Conservation (phyloP, 2,797 vertebrate species). For the Echiichthys vipera region DNA sequence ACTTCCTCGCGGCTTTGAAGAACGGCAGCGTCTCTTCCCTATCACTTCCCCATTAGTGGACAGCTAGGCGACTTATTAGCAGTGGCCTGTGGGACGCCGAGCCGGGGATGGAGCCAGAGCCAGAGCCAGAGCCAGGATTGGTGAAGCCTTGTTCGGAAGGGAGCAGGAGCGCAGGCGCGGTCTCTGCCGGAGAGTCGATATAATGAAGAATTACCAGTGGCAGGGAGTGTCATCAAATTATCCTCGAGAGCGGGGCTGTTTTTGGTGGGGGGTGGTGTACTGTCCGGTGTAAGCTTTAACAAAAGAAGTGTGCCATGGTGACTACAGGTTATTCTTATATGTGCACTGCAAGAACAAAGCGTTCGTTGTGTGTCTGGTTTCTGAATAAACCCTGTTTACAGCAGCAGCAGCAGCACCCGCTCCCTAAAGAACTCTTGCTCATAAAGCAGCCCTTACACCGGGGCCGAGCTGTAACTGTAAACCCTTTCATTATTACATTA, state of each 20-base stretch:
- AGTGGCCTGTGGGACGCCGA: conserved; percentile 80
- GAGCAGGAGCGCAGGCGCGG: conserved; percentile 83
- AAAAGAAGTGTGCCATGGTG: conserved; percentile 2
- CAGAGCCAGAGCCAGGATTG: conserved; percentile 80
- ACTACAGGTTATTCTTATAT: conserved; percentile 3
- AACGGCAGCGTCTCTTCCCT: conserved; percentile 59
- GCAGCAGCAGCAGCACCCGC: background rate
- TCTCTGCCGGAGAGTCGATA: conserved; percentile 75
- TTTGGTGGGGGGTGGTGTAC: background rate
- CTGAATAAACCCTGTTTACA: conserved; percentile 5
- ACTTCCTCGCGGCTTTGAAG: conserved; percentile 79
- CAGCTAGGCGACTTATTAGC: conserved; percentile 74
- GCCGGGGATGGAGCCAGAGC: conserved; percentile 80
- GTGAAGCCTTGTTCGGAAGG: conserved; percentile 74
- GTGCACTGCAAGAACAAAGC: conserved; percentile 30
- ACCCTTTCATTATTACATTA: conserved; percentile 3
- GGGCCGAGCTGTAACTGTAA: background rate
- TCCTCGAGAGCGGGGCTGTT: conserved; percentile 36
- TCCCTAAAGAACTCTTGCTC: conserved; percentile 25
- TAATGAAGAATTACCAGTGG: conserved; percentile 74
- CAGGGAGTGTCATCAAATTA: conserved; percentile 86
- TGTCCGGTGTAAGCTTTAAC: conserved; percentile 1
- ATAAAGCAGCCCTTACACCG: background rate
- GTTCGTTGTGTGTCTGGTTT: too few species aligned
- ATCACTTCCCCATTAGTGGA: conserved; percentile 81